Evolutionary conservation across 2,797 vertebrate genomes (phyloP).

Genomic region (Myotis planiceps): DNA sequence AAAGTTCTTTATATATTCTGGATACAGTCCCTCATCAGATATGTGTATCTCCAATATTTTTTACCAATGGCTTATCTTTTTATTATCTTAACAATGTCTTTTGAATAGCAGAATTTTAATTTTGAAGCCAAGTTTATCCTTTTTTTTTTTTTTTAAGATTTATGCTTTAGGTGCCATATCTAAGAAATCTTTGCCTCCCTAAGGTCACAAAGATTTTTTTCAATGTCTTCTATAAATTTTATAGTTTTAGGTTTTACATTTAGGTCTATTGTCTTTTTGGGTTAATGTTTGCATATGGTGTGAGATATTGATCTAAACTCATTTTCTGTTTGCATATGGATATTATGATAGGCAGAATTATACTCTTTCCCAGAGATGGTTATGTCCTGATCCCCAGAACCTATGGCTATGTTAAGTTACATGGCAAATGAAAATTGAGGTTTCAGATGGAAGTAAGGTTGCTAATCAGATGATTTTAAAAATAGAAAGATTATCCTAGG

Average conservation of each 20-base stretch:
- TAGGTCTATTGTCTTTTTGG: background rate
- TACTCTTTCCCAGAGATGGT: background rate
- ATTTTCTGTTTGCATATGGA: background rate
- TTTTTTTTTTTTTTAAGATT: background rate
- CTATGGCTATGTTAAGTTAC: background rate
- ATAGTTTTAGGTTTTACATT: background rate
- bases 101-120: slow-evolving; percentile 22
- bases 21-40: background rate
- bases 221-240: slow-evolving; percentile 1
- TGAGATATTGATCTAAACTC: background rate
- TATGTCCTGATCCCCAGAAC: background rate
- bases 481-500: slow-evolving; percentile 14
- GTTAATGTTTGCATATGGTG: background rate
- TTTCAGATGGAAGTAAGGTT: slow-evolving; percentile 10
- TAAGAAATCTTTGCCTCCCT: background rate
- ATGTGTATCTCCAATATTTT: slow-evolving; percentile 41
- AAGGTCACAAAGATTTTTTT: slow-evolving; percentile 40
- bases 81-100: background rate
- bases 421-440: slow-evolving; percentile 1
- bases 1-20: slow-evolving; percentile 23
- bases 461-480: slow-evolving; percentile 27
- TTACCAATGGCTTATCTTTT: background rate
- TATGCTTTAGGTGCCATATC: background rate
- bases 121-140: background rate
- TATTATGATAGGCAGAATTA: slow-evolving; percentile 30